phyloP scores from a whole-genome alignment of 2,113 vertebrate genomes.

The Naja naja region DNA sequence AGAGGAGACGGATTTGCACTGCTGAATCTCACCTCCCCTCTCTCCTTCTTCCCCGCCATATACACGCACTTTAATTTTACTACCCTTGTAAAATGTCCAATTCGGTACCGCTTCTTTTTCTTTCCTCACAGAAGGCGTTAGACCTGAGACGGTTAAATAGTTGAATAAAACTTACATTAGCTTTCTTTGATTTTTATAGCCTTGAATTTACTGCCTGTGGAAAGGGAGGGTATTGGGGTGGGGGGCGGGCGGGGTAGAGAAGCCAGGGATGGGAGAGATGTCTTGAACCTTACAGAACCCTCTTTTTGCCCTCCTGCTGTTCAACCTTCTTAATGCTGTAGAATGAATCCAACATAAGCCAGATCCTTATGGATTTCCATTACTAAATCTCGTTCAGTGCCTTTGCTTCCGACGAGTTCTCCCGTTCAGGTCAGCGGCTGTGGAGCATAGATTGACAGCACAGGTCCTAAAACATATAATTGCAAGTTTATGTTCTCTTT shows the following conservation, averaged over 20 bases:
- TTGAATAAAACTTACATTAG: slow-evolving; percentile 80
- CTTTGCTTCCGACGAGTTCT: not conserved
- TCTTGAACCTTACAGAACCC: not conserved
- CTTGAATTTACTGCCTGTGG: slow-evolving; percentile 79
- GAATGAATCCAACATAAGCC: not conserved
- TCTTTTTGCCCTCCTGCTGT: not conserved
- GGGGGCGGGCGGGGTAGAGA: not conserved
- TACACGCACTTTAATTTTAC: slow-evolving; percentile 56
- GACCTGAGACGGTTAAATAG: slow-evolving; percentile 77
- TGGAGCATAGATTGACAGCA: not conserved
- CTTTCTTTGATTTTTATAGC: slow-evolving; percentile 80
- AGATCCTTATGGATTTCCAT: not conserved
- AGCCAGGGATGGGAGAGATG: not conserved
- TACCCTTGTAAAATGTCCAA: slow-evolving; percentile 58
- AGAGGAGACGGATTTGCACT: not conserved
- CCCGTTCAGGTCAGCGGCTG: not conserved
- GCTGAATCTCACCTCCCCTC: slow-evolving; percentile 27
- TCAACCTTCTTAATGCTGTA: not conserved
- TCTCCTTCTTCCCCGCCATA: slow-evolving; percentile 12
- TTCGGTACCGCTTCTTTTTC: slow-evolving; percentile 48
- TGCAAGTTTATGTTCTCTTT: not conserved
- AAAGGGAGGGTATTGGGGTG: slow-evolving; percentile 46
- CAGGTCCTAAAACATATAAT: not conserved
- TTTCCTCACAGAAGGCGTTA: slow-evolving; percentile 55
- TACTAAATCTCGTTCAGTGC: not conserved